Percentiles rank a stretch among this genome's conserved stretches.
phyloP scores from a whole-genome alignment of 2,113 vertebrate genomes.

The Zapus hudsonius region DNA sequence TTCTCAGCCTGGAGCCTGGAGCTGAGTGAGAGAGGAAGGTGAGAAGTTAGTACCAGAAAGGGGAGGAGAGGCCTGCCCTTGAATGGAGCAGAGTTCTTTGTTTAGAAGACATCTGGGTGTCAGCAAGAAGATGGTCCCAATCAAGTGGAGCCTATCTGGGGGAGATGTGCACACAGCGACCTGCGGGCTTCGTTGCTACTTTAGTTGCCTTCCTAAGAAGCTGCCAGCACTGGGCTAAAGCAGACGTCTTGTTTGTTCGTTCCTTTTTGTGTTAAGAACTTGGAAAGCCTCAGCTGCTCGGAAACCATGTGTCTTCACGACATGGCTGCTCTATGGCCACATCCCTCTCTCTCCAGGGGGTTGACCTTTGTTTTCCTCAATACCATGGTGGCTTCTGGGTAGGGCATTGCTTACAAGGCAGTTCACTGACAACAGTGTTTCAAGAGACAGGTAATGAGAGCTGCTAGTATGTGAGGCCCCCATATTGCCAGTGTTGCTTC shows the following conservation, averaged over 20 bases:
- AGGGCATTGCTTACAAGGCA: not conserved
- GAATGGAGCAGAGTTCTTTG: not conserved
- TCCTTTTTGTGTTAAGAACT: not conserved
- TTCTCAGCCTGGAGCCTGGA: not conserved
- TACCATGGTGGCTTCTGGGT: not conserved
- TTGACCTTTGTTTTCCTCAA: not conserved
- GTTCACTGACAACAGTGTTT: constrained; percentile 2
- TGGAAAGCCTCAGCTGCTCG: not conserved
- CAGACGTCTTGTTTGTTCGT: not conserved
- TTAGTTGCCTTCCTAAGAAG: too few relatives aligned
- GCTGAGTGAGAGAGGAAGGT: not conserved
- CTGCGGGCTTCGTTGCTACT: not conserved
- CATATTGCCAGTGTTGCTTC: not conserved
- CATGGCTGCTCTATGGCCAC: not conserved
- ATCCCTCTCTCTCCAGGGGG: too few relatives aligned
- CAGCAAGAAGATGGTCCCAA: not conserved
- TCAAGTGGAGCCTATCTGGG: not conserved
- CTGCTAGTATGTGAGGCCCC: not conserved
- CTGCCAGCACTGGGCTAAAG: too few relatives aligned
- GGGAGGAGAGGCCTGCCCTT: not conserved
- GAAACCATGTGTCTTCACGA: not conserved
- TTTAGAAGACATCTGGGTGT: not conserved
- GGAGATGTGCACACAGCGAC: not conserved
- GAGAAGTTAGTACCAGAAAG: not conserved
- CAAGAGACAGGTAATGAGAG: not conserved